A percentile compares a stretch with the other conserved stretches of the same genome.
Evolutionary conservation across 2,113 vertebrate genomes (phyloP).

Genomic region (Sturnus vulgaris): DNA sequence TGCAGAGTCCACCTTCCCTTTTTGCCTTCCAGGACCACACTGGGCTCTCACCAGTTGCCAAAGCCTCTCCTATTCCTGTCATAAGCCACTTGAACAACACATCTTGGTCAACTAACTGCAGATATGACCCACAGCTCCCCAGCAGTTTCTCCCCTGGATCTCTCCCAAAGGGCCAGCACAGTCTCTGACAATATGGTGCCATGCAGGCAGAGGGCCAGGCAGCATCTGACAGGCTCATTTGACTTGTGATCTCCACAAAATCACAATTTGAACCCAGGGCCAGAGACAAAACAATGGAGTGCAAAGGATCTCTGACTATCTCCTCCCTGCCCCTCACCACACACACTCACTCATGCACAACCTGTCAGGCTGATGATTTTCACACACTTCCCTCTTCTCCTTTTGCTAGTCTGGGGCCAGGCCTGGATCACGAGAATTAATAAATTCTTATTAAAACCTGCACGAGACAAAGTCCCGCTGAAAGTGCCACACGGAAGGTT

Average conservation of each 20-base stretch:
- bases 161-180: not conserved
- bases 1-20: not conserved
- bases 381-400: conserved; percentile 45
- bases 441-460: conserved; percentile 70
- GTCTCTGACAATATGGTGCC: conserved; percentile 7
- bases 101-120: not conserved
- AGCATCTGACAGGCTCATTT: conserved; percentile 38
- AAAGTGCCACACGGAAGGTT: conserved; percentile 71
- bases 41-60: not conserved
- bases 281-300: not conserved
- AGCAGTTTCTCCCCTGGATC: not conserved
- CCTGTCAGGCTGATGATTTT: conserved; percentile 51
- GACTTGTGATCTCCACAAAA: conserved; percentile 17
- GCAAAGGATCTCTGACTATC: not conserved
- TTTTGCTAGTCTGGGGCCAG: conserved; percentile 65
- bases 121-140: not conserved
- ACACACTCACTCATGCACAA: not conserved
- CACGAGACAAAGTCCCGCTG: conserved; percentile 58
- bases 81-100: not conserved
- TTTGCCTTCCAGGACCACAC: not conserved
- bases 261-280: not conserved
- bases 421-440: conserved; percentile 73
- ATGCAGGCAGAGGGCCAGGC: conserved; percentile 34
- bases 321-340: not conserved
- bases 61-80: not conserved